These are phyloP conservation scores for Euspilapteryx auroguttella DNA, from an alignment of 2,888 invertebrate species.

Conservation along the genomic window DNA sequence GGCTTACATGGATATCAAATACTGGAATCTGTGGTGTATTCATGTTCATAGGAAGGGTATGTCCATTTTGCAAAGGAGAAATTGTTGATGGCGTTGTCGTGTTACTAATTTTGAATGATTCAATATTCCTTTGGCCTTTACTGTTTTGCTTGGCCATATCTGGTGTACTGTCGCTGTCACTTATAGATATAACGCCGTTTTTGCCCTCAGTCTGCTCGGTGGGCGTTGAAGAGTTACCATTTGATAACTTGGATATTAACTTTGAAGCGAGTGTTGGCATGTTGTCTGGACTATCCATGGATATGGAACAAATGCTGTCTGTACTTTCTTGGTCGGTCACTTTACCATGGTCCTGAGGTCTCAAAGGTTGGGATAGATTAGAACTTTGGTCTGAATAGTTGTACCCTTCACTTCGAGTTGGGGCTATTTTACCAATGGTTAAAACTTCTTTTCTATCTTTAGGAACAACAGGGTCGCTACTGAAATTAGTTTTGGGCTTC, in stretches of 20 bases:
- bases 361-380: conserved; percentile 17
- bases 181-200: conserved; percentile 9
- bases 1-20: conserved; percentile 43
- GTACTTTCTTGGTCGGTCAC: conserved; percentile 46
- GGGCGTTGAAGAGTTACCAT: conserved; percentile 48
- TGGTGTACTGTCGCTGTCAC: conserved; percentile 28
- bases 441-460: conserved; percentile 24
- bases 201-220: conserved; percentile 23
- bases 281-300: conserved; percentile 35
- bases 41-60: conserved; percentile 24
- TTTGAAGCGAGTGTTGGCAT: conserved; percentile 35
- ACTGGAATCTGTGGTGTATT: conserved; percentile 39
- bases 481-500: conserved; percentile 13
- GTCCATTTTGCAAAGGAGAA: conserved; percentile 49
- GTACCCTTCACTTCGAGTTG: conserved; percentile 30
- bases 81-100: conserved; percentile 49
- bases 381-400: conserved; percentile 24
- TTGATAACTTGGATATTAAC: conserved; percentile 45
- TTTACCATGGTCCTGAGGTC: conserved; percentile 16
- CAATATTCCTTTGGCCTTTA: conserved; percentile 30
- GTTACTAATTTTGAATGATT: conserved; percentile 37
- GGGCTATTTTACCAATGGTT: conserved; percentile 19
- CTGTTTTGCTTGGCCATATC: conserved; percentile 29
- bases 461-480: conserved; percentile 28
- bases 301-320: conserved; percentile 33